A percentile compares a stretch with the other conserved stretches of the same genome.
phyloP scores from a whole-genome alignment of 2,888 invertebrate genomes.

The Eilema sororculum region DNA sequence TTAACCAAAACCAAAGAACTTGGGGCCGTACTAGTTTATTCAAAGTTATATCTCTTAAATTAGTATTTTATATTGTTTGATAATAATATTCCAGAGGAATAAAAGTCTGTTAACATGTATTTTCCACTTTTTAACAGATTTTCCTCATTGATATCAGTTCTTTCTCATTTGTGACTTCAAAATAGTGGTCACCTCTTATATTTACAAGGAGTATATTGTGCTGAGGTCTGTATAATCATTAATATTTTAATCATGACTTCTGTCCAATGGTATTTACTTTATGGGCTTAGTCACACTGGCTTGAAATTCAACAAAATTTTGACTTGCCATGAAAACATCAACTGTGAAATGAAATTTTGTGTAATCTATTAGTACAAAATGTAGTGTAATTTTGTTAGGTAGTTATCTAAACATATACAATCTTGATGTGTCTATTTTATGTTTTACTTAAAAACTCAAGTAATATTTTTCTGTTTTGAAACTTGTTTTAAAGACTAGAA shows the following conservation, averaged over 20 bases:
- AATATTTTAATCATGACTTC: not conserved
- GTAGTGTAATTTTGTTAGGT: too few species aligned
- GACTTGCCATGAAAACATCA: not conserved
- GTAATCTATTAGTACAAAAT: too few species aligned
- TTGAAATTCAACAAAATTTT: not conserved
- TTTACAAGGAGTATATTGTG: not conserved
- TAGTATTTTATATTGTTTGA: not conserved
- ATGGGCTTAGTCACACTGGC: not conserved
- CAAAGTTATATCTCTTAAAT: not conserved
- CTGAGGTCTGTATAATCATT: not conserved
- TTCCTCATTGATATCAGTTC: constrained; percentile 7
- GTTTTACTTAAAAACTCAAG: too few species aligned
- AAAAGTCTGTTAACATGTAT: not conserved
- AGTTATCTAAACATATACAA: too few species aligned
- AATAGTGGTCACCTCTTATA: not conserved
- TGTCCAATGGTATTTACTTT: not conserved
- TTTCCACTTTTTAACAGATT: not conserved
- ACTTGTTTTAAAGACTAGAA: too few species aligned
- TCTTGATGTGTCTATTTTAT: too few species aligned
- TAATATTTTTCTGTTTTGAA: too few species aligned
- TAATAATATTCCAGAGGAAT: not conserved
- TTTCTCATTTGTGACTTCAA: constrained; percentile 1
- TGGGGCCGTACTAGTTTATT: constrained; percentile 17
- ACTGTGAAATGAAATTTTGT: too few species aligned
- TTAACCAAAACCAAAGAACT: constrained; percentile 33